Evolutionary conservation across 2,113 vertebrate species (phyloP).

Genomic region (Chrysemys picta): DNA sequence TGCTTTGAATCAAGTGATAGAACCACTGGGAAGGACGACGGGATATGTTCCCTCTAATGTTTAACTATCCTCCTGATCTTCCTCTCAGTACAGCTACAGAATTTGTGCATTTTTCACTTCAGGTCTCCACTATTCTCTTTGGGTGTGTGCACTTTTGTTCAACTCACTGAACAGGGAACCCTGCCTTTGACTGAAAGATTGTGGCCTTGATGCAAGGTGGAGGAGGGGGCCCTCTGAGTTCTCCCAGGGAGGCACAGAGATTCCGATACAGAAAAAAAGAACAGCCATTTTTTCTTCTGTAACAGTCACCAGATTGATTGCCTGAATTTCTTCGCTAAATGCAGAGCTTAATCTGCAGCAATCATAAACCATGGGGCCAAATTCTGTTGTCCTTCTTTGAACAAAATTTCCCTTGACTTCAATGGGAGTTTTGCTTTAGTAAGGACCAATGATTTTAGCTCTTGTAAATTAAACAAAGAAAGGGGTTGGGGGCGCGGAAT

Average conservation of each 20-base stretch:
- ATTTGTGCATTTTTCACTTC: neutral
- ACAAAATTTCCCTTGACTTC: neutral
- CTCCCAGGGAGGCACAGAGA: neutral
- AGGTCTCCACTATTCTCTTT: neutral
- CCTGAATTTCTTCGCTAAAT: neutral
- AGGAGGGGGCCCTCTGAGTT: neutral
- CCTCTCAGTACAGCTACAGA: neutral
- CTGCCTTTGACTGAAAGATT: neutral
- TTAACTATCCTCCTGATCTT: slow-evolving; percentile 10
- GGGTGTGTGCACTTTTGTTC: neutral
- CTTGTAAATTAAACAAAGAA: neutral
- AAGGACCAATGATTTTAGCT: neutral
- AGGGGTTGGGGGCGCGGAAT: neutral
- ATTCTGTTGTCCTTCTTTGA: neutral
- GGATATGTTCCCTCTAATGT: slow-evolving; percentile 14
- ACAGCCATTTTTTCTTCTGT: accelerated
- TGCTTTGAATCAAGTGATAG: slow-evolving; percentile 14
- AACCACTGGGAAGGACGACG: slow-evolving; percentile 10
- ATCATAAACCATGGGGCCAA: neutral
- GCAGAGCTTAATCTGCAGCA: slow-evolving; percentile 1
- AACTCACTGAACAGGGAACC: neutral
- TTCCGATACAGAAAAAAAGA: neutral
- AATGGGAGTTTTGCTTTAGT: slow-evolving; percentile 3
- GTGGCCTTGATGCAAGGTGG: neutral
- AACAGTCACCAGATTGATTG: neutral